phyloP scores from a whole-genome alignment of 2,888 invertebrate genomes.

The Hirtodrosophila confusa region DNA sequence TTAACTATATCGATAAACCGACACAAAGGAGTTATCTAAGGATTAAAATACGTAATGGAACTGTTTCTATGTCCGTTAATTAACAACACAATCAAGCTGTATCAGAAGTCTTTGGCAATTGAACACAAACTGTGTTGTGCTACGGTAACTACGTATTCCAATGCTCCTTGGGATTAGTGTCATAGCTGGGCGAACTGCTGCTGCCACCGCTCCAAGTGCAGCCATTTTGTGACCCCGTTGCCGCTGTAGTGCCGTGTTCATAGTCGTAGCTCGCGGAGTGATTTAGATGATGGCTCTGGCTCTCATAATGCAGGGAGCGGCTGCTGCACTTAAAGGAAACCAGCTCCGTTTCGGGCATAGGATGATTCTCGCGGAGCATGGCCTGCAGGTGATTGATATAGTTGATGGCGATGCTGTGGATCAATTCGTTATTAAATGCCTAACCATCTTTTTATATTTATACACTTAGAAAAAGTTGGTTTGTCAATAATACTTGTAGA shows the following conservation, averaged over 20 bases:
- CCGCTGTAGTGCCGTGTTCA: slow-evolving; percentile 47
- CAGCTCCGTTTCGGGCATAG: slow-evolving; percentile 50
- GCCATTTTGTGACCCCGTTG: slow-evolving; percentile 61
- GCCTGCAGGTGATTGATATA: slow-evolving; percentile 90
- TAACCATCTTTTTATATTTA: neutral
- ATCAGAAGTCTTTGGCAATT: slow-evolving; percentile 49
- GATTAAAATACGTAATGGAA: too few species aligned
- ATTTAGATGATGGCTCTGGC: slow-evolving; percentile 30
- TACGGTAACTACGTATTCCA: slow-evolving; percentile 59
- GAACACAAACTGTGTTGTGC: slow-evolving; percentile 6
- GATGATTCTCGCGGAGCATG: slow-evolving; percentile 67
- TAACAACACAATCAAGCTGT: slow-evolving; percentile 12
- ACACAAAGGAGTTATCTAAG: too few species aligned
- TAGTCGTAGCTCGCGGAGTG: slow-evolving; percentile 38
- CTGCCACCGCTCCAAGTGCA: slow-evolving; percentile 71
- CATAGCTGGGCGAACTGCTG: slow-evolving; percentile 63
- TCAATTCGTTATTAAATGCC: neutral
- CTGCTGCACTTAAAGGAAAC: slow-evolving; percentile 45
- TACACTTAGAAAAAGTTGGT: too few species aligned
- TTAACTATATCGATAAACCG: too few species aligned
- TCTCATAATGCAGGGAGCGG: slow-evolving; percentile 38
- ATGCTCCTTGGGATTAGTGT: slow-evolving; percentile 61
- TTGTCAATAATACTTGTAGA: too few species aligned
- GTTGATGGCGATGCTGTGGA: slow-evolving; percentile 88
- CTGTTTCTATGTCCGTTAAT: neutral